Evolutionary conservation across 2,888 invertebrate genomes (phyloP), one percentile per base, ranked within the genome.

Genomic region (Steinernema scapterisci): DNA sequence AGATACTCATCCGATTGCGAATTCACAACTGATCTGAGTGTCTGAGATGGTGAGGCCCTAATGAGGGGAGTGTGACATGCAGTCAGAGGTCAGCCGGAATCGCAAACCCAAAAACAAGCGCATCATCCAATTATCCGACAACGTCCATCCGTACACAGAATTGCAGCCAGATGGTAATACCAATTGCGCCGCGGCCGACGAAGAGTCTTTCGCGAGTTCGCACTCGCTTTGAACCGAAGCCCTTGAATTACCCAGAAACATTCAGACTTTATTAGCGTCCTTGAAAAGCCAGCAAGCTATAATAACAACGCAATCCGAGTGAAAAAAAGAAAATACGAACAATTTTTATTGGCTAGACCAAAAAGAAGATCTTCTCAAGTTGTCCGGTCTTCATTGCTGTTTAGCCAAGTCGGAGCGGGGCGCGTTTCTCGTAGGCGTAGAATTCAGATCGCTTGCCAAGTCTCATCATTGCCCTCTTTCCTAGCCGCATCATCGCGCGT

Each of bases 71-170:
- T 16, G 27, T 27, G 63, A 31, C 63, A 63, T 27, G 27, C 63
- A 25, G 16, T 16, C 63, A 63, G 63, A 63, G 63, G 63, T 63
- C 63, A 63, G 38, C 63, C 63, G 63, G 63, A 63, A 63, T 63
- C 63, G 63, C 27, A 3, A 16, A 5, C 38, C 63, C 27, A 63
- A 63, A 63, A 63, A 63, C 63, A 63, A 27, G 31, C 63, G 63
- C 63, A 27, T 63, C 63, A 63, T 63, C 63, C 63, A 63, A 63
- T 63, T 63, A 63, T 63, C 63, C 63, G 31, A 31, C 63, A 63
- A 31, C 63, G 63, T 16, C 63, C 31, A 63, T 63, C 25, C 63
- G 63, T 63, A 63, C 27, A 63, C 63, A 63, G 31, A 63, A 63
- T 27, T 63, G 63, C 63, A 27, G 31, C 5, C 63, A 63, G 63